These are phyloP conservation scores for Caenorhabditis sp. DNA, from an alignment of 2,888 invertebrate species.

Conservation along the genomic window DNA sequence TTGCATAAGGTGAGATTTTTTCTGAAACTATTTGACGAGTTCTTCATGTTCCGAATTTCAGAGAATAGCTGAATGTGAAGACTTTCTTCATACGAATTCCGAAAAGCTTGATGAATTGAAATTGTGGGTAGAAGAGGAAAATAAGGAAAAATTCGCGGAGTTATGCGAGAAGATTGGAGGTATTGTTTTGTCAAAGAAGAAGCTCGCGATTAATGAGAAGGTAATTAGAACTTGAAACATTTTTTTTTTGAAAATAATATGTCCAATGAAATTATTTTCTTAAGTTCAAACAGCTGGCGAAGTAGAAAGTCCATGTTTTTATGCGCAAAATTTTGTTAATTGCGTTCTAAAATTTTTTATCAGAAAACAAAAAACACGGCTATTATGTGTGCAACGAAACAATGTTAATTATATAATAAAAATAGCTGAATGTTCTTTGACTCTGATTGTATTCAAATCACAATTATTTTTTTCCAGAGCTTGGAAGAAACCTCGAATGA, in stretches of 20 bases:
- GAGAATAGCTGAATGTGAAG: conserved; percentile 47
- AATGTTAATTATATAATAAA: background rate
- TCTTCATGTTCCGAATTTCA: too few species aligned
- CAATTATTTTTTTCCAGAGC: background rate
- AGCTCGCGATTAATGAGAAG: background rate
- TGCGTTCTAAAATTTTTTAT: too few species aligned
- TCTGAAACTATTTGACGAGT: background rate
- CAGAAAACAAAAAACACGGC: background rate
- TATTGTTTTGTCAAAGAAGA: conserved; percentile 28
- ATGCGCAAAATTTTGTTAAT: too few species aligned
- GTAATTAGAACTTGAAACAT: background rate
- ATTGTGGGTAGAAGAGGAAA: conserved; percentile 14
- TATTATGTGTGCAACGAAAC: background rate
- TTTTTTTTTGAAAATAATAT: background rate
- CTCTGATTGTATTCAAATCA: background rate
- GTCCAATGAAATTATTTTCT: too few species aligned
- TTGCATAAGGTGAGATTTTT: conserved; percentile 76
- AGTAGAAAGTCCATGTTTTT: too few species aligned
- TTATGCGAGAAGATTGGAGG: conserved; percentile 26
- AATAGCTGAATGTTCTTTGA: too few species aligned
- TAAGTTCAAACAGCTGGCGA: too few species aligned
- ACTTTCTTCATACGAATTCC: conserved; percentile 40
- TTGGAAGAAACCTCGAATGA: background rate
- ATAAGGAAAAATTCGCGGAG: conserved; percentile 23
- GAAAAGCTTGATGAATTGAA: conserved; percentile 40